Percentiles rank a stretch among this genome's conserved stretches.
These are phyloP conservation scores for Halcyon chelicuti DNA, from an alignment of 2,797 vertebrate genomes.

Conservation along the genomic window DNA sequence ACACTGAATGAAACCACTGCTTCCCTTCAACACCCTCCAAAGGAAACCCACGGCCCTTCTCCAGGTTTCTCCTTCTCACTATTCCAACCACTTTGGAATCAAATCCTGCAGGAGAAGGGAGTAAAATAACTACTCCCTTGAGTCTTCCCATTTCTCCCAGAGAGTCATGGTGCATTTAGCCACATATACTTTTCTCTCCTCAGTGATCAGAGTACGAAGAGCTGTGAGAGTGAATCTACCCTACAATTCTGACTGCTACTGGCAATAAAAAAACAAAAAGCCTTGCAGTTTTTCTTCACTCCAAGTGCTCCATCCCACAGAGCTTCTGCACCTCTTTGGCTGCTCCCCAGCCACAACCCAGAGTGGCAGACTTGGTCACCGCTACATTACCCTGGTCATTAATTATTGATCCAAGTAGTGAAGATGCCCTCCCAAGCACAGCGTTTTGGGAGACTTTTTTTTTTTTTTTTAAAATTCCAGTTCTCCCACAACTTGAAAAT, in stretches of 20 bases:
- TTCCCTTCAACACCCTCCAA: not conserved
- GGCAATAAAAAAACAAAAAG: not conserved
- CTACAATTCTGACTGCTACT: not conserved
- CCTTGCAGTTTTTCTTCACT: not conserved
- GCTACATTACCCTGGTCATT: not conserved
- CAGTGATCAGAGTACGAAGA: not conserved
- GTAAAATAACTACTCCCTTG: not conserved
- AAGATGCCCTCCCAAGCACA: not conserved
- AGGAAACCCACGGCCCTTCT: not conserved
- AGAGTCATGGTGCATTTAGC: not conserved
- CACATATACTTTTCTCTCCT: not conserved
- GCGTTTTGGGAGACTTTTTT: not conserved
- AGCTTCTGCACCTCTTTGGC: not conserved
- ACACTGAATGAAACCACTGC: not conserved
- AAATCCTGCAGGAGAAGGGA: not conserved
- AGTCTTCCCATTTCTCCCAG: not conserved
- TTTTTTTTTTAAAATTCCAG: not conserved
- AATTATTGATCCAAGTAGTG: not conserved
- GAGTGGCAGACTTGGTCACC: not conserved
- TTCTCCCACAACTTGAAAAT: not conserved
- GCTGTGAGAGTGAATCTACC: not conserved
- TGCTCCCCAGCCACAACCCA: not conserved
- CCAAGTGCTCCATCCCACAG: not conserved
- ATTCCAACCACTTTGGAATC: not conserved
- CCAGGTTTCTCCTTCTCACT: not conserved